These are phyloP conservation scores for Paratilapia polleni DNA, from an alignment of 2,113 vertebrate species.

Conservation along the genomic window DNA sequence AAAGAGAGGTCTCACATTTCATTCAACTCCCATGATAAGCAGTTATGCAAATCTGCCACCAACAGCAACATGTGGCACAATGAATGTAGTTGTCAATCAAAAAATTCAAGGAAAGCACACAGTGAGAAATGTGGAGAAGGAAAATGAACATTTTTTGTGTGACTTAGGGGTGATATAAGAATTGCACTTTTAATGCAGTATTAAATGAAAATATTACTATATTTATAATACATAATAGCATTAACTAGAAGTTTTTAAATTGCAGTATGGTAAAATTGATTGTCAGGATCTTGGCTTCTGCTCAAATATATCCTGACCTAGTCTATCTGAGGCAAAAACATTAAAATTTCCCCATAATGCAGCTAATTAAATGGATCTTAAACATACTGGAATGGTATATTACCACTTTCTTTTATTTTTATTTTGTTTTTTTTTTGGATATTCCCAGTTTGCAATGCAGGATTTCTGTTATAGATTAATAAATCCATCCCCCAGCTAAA, in stretches of 20 bases:
- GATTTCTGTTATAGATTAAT: background rate
- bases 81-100: conserved; percentile 38
- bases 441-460: background rate
- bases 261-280: too few species aligned
- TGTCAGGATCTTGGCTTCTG: too few species aligned
- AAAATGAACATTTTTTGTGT: background rate
- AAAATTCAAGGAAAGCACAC: conserved; percentile 15
- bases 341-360: too few species aligned
- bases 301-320: too few species aligned
- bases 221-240: too few species aligned
- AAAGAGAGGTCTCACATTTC: conserved; percentile 34
- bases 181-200: too few species aligned
- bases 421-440: too few species aligned
- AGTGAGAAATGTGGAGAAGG: conserved; percentile 28
- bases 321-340: too few species aligned
- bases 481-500: background rate
- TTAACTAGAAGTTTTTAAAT: too few species aligned
- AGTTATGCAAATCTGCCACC: conserved; percentile 46
- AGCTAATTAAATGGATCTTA: too few species aligned
- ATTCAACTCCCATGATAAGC: conserved; percentile 41
- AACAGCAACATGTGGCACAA: conserved; percentile 18
- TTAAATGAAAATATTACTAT: too few species aligned
- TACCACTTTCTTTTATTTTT: background rate
- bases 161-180: background rate
- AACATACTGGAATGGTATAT: too few species aligned